Evolutionary conservation across 2,888 invertebrate genomes (phyloP), one percentile per base, ranked within the genome.

Genomic region (Masnerella sp.): DNA sequence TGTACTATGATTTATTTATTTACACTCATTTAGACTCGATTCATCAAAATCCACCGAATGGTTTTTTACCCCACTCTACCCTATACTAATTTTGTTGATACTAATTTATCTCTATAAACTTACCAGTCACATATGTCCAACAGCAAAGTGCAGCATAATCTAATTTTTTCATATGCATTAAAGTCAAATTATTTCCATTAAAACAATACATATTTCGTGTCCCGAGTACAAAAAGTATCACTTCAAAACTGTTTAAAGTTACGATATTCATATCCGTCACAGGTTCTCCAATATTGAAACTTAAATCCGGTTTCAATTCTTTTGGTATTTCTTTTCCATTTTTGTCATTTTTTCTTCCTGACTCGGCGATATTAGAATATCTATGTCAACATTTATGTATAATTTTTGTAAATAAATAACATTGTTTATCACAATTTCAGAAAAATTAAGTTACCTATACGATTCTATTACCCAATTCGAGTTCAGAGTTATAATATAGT

Each of bases 401-500:
- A 36, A 14, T 11, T 11, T 14, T 36, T 5, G 4, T 36, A 17
- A 5, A 17, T 43, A 0, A 43, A 3, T 2, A 5, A 1, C 4
- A 7, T 22, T 22, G 3, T 3, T 22, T 22, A 22, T 22, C 7
- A 22, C 1, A 32, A 32, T 9, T n/a, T n/a, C 32, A 2, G 9
- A 9, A 3, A 2, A n/a, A 28, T 28, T 9, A 43, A 40, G 8
- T 20, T 54, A 96, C 95, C 93, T 96, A 88, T 93, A 97, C 84
- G 94, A 93, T 88, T 96, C 95, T 71, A 98, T 88, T 67, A 91
- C 89, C 94, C 96, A 96, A 38, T 92, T 92, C 0, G 96, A 92
- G 78, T 93, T 93, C 47, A 93, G 90, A 28, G 96, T 93, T 9
- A 97, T 89, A 88, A 99, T 96, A 76, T 94, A 91, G 88, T 99